Conservation (phyloP, 2,888 invertebrate species). For the Metacarcinus magister region DNA sequence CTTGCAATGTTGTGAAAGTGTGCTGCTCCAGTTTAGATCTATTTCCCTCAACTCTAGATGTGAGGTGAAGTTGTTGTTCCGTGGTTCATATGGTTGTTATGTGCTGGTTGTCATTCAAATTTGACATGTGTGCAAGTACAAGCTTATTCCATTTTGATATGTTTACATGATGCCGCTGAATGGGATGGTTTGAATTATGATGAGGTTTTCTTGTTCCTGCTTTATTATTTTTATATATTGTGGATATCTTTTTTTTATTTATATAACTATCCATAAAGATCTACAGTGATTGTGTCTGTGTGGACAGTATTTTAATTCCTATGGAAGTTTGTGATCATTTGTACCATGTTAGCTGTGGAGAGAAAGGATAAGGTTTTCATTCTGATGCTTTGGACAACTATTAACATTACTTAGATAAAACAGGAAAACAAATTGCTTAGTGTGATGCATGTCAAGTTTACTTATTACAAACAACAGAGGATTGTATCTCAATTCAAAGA, state of each 20-base stretch:
- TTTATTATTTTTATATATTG: neutral
- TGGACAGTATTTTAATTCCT: neutral
- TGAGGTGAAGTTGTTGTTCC: neutral
- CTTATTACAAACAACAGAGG: neutral
- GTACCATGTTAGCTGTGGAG: neutral
- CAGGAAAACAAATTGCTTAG: neutral
- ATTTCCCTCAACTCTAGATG: neutral
- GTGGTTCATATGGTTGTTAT: neutral
- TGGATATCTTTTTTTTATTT: neutral
- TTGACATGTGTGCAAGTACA: neutral
- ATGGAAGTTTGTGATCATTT: neutral
- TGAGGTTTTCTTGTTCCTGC: neutral
- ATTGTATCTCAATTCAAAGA: neutral
- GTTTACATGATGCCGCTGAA: neutral
- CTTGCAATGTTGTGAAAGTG: neutral
- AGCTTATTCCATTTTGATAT: conserved; percentile 9
- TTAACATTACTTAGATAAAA: neutral
- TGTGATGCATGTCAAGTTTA: neutral
- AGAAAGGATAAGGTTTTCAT: neutral
- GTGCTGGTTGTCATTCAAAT: neutral
- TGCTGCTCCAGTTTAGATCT: neutral
- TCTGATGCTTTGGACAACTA: neutral
- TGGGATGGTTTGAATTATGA: neutral
- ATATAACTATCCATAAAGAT: neutral
- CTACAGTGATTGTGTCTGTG: neutral